Conservation (phyloP, 2,797 vertebrate genomes). For the Megaceryle alcyon region DNA sequence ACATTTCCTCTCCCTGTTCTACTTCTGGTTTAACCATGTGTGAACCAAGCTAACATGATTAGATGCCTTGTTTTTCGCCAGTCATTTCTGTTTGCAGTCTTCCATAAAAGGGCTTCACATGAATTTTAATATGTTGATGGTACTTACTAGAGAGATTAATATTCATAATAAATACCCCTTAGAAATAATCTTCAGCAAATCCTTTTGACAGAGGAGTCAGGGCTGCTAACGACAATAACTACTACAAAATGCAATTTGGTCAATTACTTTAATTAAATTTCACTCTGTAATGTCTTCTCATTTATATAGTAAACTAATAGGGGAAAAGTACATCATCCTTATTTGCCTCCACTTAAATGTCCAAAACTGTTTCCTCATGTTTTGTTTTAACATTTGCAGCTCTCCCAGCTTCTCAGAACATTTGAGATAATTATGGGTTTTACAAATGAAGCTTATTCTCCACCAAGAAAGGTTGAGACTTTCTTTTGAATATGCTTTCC, state of each 20-base stretch:
- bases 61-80: conserved; percentile 64
- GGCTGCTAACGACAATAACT: conserved; percentile 86
- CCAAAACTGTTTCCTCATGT: conserved; percentile 51
- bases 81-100: conserved; percentile 72
- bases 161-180: conserved; percentile 84
- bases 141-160: conserved; percentile 81
- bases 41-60: conserved; percentile 76
- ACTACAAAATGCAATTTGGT: conserved; percentile 90
- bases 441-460: conserved; percentile 62
- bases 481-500: conserved; percentile 59
- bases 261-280: conserved; percentile 95
- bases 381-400: conserved; percentile 52
- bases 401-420: conserved; percentile 59
- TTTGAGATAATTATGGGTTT: conserved; percentile 75
- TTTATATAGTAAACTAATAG: conserved; percentile 82
- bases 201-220: conserved; percentile 86
- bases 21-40: conserved; percentile 66
- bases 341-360: conserved; percentile 58
- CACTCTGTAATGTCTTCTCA: conserved; percentile 83
- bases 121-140: conserved; percentile 82
- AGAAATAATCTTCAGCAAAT: conserved; percentile 79
- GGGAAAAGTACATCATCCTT: conserved; percentile 62
- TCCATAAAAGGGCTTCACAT: conserved; percentile 79
- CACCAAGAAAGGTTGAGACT: conserved; percentile 52
- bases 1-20: conserved; percentile 34